phyloP scores from a whole-genome alignment of 2,797 vertebrate genomes.

The Aphelocoma californica region DNA sequence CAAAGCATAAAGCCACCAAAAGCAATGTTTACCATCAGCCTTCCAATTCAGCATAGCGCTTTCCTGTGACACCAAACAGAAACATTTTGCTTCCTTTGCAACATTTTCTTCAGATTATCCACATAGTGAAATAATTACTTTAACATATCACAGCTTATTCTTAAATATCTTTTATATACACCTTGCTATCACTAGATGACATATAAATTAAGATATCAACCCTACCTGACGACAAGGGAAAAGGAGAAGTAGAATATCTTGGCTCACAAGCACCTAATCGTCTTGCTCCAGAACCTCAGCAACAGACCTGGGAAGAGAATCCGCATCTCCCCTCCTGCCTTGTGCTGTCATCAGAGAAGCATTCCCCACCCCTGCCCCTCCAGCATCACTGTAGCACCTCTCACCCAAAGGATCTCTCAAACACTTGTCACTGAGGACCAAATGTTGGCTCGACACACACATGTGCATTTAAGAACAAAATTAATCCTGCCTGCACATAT shows the following conservation, averaged over 20 bases:
- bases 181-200: not conserved
- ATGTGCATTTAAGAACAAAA: not conserved
- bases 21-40: not conserved
- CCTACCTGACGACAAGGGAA: not conserved
- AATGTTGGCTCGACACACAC: rapidly evolving
- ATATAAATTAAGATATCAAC: not conserved
- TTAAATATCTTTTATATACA: not conserved
- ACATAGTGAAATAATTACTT: not conserved
- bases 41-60: not conserved
- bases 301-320: not conserved
- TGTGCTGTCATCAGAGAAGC: rapidly evolving
- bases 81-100: not conserved
- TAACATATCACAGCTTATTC: not conserved
- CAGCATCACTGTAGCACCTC: not conserved
- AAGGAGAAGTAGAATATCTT: not conserved
- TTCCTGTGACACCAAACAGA: not conserved
- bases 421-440: not conserved
- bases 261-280: rapidly evolving
- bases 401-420: not conserved
- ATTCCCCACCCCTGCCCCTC: not conserved
- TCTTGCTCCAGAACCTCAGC: not conserved
- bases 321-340: not conserved
- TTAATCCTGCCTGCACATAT: not conserved
- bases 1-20: not conserved
- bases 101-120: not conserved